These are phyloP conservation scores for Hypocryptadius cinnamomeus DNA, from an alignment of 2,113 vertebrate genomes.

Conservation along the genomic window DNA sequence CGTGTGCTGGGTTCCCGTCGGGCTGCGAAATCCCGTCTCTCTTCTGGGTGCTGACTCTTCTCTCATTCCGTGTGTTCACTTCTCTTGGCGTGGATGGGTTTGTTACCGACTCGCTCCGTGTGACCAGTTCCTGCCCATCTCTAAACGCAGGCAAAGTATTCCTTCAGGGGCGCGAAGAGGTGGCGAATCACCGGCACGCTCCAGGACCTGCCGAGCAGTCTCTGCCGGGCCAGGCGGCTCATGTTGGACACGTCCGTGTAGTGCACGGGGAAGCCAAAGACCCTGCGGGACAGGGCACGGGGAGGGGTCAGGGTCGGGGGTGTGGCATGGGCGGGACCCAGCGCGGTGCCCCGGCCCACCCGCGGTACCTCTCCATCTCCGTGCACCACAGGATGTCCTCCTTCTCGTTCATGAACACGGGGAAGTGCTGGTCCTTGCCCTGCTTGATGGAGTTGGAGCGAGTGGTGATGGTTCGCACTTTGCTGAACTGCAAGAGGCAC, in stretches of 20 bases:
- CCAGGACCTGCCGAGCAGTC: constrained; percentile 95
- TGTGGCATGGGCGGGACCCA: fast-evolving
- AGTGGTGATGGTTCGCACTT: constrained; percentile 97
- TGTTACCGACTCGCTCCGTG: constrained; percentile 67
- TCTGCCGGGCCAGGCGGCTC: constrained; percentile 96
- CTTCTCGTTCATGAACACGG: constrained; percentile 98
- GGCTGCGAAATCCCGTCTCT: constrained; percentile 57
- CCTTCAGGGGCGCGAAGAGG: constrained; percentile 98
- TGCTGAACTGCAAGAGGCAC: constrained; percentile 85
- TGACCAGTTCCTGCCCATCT: constrained; percentile 67
- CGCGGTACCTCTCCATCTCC: constrained; percentile 91
- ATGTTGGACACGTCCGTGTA: constrained; percentile 99
- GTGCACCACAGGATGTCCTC: constrained; percentile 99
- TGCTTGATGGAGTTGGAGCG: constrained; percentile 99
- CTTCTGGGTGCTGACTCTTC: constrained; percentile 73
- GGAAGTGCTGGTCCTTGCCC: constrained; percentile 98
- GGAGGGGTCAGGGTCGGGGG: not conserved
- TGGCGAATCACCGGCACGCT: constrained; percentile 97
- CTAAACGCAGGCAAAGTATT: constrained; percentile 95
- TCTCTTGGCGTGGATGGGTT: constrained; percentile 73
- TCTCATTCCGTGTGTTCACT: constrained; percentile 68
- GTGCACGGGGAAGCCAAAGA: constrained; percentile 96
- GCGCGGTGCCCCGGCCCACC: not conserved
- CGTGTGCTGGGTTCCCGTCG: constrained; percentile 35
- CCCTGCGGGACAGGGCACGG: not conserved